Conservation (phyloP, 2,797 vertebrate genomes). For the Trachurus trachurus region DNA sequence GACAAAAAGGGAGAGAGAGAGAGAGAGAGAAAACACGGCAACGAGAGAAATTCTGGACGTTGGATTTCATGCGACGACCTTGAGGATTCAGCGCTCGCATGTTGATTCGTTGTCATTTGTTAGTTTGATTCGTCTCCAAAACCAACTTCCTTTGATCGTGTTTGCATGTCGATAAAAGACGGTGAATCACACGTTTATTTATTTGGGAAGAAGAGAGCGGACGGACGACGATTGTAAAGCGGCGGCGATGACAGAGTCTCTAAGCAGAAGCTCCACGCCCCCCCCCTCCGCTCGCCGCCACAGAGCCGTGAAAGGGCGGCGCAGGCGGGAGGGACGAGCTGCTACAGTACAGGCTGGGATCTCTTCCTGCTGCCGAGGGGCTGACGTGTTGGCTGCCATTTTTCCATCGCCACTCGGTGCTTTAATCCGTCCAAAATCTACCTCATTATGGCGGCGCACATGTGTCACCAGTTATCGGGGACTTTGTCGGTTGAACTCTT, state of each 20-base stretch:
- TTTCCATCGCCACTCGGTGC: conserved; percentile 73
- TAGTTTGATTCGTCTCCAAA: background rate
- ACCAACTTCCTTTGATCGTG: conserved; percentile 6
- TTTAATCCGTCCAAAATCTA: conserved; percentile 81
- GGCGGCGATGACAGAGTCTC: conserved; percentile 46
- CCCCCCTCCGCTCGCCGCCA: conserved; percentile 52
- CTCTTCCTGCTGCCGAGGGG: conserved; percentile 72
- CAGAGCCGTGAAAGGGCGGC: conserved; percentile 56
- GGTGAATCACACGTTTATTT: conserved; percentile 27
- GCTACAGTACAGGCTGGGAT: conserved; percentile 66
- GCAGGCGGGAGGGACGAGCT: conserved; percentile 42
- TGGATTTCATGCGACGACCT: conserved; percentile 24
- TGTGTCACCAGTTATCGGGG: conserved; percentile 62
- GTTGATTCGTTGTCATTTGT: background rate
- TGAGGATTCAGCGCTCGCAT: conserved; percentile 6
- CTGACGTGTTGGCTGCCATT: conserved; percentile 78
- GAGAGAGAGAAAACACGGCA: conserved; percentile 29
- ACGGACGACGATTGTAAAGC: conserved; percentile 18
- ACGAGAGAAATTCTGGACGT: background rate
- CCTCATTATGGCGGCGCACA: conserved; percentile 75
- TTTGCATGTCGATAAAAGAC: background rate
- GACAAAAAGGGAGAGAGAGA: conserved; percentile 27
- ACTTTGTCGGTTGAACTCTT: conserved; percentile 44
- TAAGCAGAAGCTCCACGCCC: conserved; percentile 45
- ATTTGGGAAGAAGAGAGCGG: background rate